phyloP scores from a whole-genome alignment of 2,888 invertebrate genomes.

The Anaspis maculata region DNA sequence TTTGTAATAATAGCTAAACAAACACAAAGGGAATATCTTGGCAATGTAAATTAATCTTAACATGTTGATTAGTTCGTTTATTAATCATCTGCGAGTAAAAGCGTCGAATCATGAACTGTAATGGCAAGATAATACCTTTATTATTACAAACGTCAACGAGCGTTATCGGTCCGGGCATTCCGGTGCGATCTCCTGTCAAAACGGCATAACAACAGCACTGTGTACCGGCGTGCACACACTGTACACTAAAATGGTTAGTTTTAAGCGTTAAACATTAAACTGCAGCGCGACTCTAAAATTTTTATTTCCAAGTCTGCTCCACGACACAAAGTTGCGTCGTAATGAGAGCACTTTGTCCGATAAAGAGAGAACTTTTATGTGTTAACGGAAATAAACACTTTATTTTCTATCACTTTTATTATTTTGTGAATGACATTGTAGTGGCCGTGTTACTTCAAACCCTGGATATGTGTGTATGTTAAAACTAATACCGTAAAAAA shows the following conservation, averaged over 20 bases:
- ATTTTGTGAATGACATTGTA: constrained; percentile 9
- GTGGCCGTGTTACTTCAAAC: background rate
- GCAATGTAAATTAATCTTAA: constrained; percentile 18
- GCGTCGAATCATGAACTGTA: constrained; percentile 23
- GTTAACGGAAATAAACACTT: constrained; percentile 16
- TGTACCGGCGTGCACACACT: too few relatives aligned
- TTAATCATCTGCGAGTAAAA: constrained; percentile 18
- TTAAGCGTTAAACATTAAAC: constrained; percentile 10
- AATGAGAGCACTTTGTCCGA: constrained; percentile 11
- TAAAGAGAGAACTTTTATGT: constrained; percentile 17
- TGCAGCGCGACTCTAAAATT: constrained; percentile 11
- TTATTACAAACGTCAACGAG: constrained; percentile 21
- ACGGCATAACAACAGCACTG: constrained; percentile 10
- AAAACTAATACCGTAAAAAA: too few relatives aligned
- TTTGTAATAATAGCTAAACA: constrained; percentile 13
- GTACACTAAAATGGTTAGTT: too few relatives aligned
- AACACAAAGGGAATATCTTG: constrained; percentile 16
- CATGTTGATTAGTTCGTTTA: constrained; percentile 21
- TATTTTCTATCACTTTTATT: constrained; percentile 17
- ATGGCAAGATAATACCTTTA: constrained; percentile 23
- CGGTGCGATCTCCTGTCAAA: constrained; percentile 17
- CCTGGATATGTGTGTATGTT: too few relatives aligned
- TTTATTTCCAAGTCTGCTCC: constrained; percentile 14
- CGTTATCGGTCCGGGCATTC: constrained; percentile 14
- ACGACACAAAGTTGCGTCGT: constrained; percentile 13